Conservation (phyloP, 2,113 vertebrate genomes). For the Coptodon rendalli region DNA sequence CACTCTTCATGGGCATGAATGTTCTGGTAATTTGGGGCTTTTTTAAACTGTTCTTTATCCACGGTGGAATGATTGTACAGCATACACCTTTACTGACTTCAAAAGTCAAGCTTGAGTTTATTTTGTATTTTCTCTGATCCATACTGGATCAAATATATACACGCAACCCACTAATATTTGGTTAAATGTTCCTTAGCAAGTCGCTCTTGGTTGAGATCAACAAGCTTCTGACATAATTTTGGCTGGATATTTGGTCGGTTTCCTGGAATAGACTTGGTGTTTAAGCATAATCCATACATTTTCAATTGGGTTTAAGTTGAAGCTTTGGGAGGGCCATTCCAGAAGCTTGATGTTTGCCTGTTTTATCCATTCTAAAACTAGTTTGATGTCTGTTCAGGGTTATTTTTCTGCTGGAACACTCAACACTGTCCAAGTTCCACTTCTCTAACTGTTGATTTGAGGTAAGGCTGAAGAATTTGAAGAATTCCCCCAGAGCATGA, state of each 20-base stretch:
- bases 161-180: background rate
- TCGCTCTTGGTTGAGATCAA: background rate
- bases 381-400: background rate
- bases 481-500: background rate
- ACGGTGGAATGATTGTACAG: background rate
- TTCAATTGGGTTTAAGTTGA: background rate
- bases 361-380: background rate
- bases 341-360: rapidly evolving
- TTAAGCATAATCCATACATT: background rate
- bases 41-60: background rate
- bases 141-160: background rate
- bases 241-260: background rate
- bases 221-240: background rate
- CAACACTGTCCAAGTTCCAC: background rate
- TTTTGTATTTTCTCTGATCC: background rate
- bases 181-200: background rate
- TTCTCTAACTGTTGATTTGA: background rate
- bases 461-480: background rate
- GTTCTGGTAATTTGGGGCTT: background rate
- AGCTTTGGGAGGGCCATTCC: background rate
- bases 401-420: background rate
- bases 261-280: background rate
- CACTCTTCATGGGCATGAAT: background rate
- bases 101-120: background rate
- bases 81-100: background rate